Evolutionary conservation across 2,888 invertebrate species (phyloP).

Genomic region (Brachycybe producta): DNA sequence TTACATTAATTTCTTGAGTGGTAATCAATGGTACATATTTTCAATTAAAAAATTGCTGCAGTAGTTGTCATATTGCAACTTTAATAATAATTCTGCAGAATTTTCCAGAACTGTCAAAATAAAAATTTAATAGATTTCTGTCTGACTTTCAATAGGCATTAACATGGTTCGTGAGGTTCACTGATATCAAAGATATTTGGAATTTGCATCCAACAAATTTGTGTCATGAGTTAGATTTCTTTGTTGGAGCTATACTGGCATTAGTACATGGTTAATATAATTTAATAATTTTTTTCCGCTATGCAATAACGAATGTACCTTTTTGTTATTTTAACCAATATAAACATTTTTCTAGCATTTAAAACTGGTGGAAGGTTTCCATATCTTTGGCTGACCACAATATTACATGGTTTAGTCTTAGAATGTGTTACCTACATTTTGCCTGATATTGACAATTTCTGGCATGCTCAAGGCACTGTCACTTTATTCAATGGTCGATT

Average conservation of each 20-base stretch:
- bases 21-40: too few relatives aligned
- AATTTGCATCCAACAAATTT: slow-evolving; percentile 10
- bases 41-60: too few relatives aligned
- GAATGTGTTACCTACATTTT: slow-evolving; percentile 55
- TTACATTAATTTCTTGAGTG: too few relatives aligned
- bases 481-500: slow-evolving; percentile 55
- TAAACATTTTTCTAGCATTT: slow-evolving; percentile 41
- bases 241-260: slow-evolving; percentile 9
- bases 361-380: slow-evolving; percentile 57
- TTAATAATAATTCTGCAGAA: too few relatives aligned
- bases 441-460: slow-evolving; percentile 67
- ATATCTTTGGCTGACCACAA: slow-evolving; percentile 57
- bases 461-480: slow-evolving; percentile 65
- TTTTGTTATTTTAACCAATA: background rate
- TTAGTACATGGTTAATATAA: slow-evolving; percentile 13
- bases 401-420: slow-evolving; percentile 58
- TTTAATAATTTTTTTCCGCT: background rate
- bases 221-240: slow-evolving; percentile 11
- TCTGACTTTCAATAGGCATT: background rate
- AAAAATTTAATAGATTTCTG: background rate
- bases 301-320: background rate
- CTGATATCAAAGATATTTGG: slow-evolving; percentile 3
- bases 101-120: too few relatives aligned
- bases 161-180: slow-evolving; percentile 9
- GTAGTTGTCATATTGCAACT: background rate